Base-by-base conservation (phyloP, 2,797 vertebrate species). In the Corythornis leucogaster region DNA sequence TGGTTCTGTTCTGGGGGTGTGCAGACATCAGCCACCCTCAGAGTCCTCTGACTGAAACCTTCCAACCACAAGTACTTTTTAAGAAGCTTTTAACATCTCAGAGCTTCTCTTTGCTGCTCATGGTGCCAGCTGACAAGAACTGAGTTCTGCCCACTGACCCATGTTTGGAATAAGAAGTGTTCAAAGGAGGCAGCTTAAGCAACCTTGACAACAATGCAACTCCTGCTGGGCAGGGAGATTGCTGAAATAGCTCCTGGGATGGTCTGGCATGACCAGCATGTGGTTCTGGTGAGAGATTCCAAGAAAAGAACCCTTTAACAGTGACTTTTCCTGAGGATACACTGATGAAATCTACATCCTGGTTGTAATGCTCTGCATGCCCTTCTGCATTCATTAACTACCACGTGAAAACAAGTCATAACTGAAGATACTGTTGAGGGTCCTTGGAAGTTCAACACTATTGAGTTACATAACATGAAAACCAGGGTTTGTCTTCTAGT, bases 251-350 rank as follows among this genome's bases (percentile, higher is more conserved):
- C 80, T 55, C 14, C 75, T 48, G 71, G 90, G 25, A 48, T 57
- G 55, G 40, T 58, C 12, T 80, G 68, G 91, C 85, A 62, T 89
- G 87, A 96, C 71, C 75, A 92, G 85, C 91, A 95, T n/a, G 1
- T 77, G 87, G 30, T n/a, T 67, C 91, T 90, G 58, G 28, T 12
- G 50, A 62, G 51, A 85, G 51, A 87, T 20, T 73, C 25, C 84
- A 48, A 46, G 26, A 50, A 87, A 74, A 64, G 33, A 87, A 42
- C 21, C 90, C 31, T 77, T 86, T 61, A 73, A 1, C 4, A 3
- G 12, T 9, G 58, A 77, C 45, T 76, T 85, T 58, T 74, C 86
- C 68, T 71, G 8, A 1, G 78, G 85, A 80, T 33, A 80, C 14
- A 11, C 2, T 62, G 55, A 67, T n/a, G 55, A 42, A 63, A 87